Evolutionary conservation across 2,113 vertebrate species (phyloP).

Genomic region (Gorsachius goisagi): DNA sequence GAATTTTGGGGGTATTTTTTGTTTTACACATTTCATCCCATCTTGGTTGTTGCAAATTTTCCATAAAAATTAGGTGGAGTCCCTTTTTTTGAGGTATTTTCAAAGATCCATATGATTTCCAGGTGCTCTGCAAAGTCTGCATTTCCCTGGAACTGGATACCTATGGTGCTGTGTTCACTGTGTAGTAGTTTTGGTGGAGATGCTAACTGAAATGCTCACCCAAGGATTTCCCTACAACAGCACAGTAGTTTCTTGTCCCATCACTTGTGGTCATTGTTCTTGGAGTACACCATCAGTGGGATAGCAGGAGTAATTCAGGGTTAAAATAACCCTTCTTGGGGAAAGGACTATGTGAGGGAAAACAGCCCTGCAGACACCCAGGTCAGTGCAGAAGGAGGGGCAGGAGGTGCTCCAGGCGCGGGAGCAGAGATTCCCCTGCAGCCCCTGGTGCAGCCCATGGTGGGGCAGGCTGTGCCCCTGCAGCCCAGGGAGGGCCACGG

Average conservation of each 20-base stretch:
- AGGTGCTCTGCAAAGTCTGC: not conserved
- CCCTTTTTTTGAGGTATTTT: not conserved
- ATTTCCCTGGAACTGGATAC: not conserved
- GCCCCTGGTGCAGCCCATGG: too few relatives aligned
- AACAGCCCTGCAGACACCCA: too few relatives aligned
- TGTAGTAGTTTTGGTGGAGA: not conserved
- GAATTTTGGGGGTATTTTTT: not conserved
- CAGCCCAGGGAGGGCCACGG: too few relatives aligned
- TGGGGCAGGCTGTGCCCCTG: too few relatives aligned
- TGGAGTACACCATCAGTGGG: not conserved
- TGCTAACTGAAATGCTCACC: not conserved
- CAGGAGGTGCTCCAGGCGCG: too few relatives aligned
- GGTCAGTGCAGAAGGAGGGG: too few relatives aligned
- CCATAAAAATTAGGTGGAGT: not conserved
- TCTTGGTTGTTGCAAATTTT: not conserved
- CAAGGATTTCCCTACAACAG: not conserved
- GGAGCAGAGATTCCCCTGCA: too few relatives aligned
- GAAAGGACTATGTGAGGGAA: not conserved
- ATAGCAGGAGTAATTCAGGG: not conserved
- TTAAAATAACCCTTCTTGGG: not conserved
- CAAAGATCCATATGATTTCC: not conserved
- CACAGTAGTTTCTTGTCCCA: not conserved
- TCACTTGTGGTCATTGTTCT: not conserved
- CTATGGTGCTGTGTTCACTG: not conserved
- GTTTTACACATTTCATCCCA: not conserved